phyloP scores from a whole-genome alignment of 2,797 vertebrate species.

The Arctocebus calabarensis region DNA sequence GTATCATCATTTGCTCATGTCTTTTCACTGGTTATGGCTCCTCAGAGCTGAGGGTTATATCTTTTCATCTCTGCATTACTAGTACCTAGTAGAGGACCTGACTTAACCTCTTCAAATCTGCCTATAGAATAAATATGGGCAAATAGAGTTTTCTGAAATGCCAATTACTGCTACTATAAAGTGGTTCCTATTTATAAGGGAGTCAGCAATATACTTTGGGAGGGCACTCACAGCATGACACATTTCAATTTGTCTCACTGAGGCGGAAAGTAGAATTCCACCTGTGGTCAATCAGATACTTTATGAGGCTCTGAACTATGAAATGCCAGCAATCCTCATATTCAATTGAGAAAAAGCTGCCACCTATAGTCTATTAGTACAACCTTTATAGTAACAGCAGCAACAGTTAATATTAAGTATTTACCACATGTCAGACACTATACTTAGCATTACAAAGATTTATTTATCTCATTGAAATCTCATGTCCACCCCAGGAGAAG shows the following conservation, averaged over 20 bases:
- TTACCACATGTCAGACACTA: background rate
- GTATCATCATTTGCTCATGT: background rate
- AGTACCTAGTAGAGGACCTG: background rate
- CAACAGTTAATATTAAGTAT: background rate
- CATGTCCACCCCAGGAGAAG: background rate
- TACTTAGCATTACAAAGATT: background rate
- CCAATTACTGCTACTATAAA: background rate
- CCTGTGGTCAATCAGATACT: background rate
- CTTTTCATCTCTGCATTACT: background rate
- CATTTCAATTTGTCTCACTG: conserved; percentile 1
- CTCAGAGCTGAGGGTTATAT: background rate
- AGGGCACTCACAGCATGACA: background rate
- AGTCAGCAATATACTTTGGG: background rate
- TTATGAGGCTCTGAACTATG: background rate
- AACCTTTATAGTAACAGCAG: background rate
- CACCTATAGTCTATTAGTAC: background rate
- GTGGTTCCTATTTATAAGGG: background rate
- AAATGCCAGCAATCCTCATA: background rate
- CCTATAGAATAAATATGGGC: background rate
- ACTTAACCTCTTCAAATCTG: background rate
- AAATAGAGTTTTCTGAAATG: background rate
- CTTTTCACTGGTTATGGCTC: background rate
- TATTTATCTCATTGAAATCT: background rate
- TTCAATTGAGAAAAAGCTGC: background rate
- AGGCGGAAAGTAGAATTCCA: background rate